Conservation (phyloP, 2,113 vertebrate species). For the Xenus cinereus region DNA sequence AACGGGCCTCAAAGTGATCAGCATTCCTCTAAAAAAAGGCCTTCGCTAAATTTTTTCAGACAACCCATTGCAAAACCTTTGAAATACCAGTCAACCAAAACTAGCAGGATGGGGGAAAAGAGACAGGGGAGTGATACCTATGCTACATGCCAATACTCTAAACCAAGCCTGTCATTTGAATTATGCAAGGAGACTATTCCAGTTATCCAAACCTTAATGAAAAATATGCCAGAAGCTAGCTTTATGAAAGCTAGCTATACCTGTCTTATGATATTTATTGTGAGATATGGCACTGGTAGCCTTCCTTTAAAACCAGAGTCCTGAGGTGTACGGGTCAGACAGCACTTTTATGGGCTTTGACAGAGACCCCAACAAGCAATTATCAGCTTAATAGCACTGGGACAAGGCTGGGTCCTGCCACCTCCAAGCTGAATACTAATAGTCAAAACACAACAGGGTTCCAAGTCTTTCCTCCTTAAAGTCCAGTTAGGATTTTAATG, state of each 20-base stretch:
- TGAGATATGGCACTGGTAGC: not conserved
- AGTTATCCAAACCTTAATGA: not conserved
- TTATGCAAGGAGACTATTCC: not conserved
- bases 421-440: not conserved
- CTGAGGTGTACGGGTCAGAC: not conserved
- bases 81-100: not conserved
- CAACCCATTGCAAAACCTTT: not conserved
- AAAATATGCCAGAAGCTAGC: not conserved
- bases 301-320: not conserved
- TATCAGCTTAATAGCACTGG: not conserved
- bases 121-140: not conserved
- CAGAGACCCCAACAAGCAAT: not conserved
- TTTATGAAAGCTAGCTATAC: not conserved
- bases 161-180: not conserved
- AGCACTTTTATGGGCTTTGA: not conserved
- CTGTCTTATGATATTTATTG: not conserved
- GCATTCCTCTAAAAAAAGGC: not conserved
- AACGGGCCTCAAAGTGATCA: rapidly evolving
- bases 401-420: not conserved
- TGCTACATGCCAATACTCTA: not conserved
- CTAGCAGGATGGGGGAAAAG: not conserved
- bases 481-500: not conserved
- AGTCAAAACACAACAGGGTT: not conserved
- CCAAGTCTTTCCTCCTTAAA: not conserved
- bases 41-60: not conserved